Percentiles rank a stretch among this genome's conserved stretches.
Evolutionary conservation across 2,113 vertebrate species (phyloP).

Genomic region (Daphoenositta chrysoptera): DNA sequence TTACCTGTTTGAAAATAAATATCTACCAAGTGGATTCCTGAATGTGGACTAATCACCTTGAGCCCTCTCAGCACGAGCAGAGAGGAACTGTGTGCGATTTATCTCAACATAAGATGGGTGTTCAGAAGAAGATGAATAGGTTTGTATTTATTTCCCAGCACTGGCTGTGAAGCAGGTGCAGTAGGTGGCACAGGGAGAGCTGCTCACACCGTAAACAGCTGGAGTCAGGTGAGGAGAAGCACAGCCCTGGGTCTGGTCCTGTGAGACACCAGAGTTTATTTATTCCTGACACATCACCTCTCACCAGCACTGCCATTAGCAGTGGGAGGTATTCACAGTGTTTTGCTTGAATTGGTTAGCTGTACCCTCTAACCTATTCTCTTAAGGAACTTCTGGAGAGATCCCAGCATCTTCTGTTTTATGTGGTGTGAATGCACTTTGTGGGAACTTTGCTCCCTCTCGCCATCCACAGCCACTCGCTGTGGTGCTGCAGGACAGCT

Average conservation of each 20-base stretch:
- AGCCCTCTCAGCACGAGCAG: background rate
- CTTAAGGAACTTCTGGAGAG: background rate
- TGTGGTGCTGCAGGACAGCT: background rate
- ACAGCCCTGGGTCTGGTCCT: background rate
- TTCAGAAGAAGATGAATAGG: background rate
- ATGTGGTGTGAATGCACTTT: background rate
- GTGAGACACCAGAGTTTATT: background rate
- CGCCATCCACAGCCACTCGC: background rate
- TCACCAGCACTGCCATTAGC: background rate
- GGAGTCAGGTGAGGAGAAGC: background rate
- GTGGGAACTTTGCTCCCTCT: background rate
- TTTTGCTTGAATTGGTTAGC: background rate
- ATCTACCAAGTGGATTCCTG: background rate
- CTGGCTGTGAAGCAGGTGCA: background rate
- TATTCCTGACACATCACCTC: background rate
- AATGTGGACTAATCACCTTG: background rate
- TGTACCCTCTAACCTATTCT: background rate
- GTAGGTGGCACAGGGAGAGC: background rate
- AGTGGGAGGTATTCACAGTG: background rate
- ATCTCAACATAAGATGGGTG: background rate
- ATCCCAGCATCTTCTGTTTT: background rate
- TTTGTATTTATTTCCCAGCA: background rate
- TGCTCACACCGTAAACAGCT: background rate
- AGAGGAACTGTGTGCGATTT: background rate
- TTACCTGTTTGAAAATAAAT: background rate